Conservation (phyloP, 35 echinoderm and acorn worm species). For the Acanthaster planci region DNA sequence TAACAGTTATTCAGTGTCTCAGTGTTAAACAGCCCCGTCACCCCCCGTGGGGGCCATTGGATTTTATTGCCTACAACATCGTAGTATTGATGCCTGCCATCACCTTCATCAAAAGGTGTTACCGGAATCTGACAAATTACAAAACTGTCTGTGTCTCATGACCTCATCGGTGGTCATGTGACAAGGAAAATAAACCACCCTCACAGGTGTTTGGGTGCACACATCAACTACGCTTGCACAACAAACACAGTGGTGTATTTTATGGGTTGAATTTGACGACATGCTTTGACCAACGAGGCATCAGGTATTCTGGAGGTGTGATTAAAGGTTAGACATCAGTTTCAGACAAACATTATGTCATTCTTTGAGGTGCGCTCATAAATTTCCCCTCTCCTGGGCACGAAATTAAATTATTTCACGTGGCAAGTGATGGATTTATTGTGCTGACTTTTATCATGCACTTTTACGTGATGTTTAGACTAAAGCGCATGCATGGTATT, state of each 20-base stretch:
- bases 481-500: constrained; percentile 11
- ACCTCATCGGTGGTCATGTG: constrained; percentile 9
- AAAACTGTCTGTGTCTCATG: neutral
- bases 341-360: neutral
- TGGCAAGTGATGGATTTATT: constrained; percentile 20
- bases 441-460: neutral
- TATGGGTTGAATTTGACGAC: constrained; percentile 4
- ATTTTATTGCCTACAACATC: constrained; percentile 29
- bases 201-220: constrained; percentile 9
- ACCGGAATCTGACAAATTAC: constrained; percentile 18
- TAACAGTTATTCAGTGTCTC: constrained; percentile 4
- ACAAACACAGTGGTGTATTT: constrained; percentile 6
- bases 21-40: constrained; percentile 13
- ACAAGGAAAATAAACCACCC: constrained; percentile 19
- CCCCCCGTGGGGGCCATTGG: constrained; percentile 22
- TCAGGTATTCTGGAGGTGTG: neutral
- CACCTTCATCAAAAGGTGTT: constrained; percentile 9
- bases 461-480: constrained; percentile 25
- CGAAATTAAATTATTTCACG: constrained; percentile 24
- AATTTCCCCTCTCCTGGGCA: neutral
- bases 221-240: constrained; percentile 14
- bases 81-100: constrained; percentile 26
- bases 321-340: constrained; percentile 15
- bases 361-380: neutral
- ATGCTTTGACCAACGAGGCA: neutral